These are phyloP conservation scores for Nomia melanderi DNA, from an alignment of 1,140 invertebrate species.

Conservation along the genomic window DNA sequence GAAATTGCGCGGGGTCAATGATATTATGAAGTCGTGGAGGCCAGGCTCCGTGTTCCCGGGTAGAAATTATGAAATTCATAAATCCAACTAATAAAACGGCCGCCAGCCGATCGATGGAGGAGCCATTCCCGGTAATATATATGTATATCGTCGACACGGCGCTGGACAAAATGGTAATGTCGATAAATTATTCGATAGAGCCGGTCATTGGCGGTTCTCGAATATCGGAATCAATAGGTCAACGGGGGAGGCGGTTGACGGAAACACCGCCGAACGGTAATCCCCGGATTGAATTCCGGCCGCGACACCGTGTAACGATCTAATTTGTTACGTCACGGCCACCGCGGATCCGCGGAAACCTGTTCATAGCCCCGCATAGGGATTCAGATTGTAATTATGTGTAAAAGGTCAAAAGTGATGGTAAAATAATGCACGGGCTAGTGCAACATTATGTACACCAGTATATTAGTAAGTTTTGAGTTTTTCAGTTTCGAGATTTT, in stretches of 20 bases:
- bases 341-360: conserved; percentile 18
- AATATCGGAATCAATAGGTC: conserved; percentile 56
- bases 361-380: too few species aligned
- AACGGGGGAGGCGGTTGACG: conserved; percentile 20
- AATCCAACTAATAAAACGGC: conserved; percentile 24
- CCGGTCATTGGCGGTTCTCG: background rate
- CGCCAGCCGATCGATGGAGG: conserved; percentile 21
- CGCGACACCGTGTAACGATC: conserved; percentile 54
- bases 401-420: too few species aligned
- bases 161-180: conserved; percentile 18
- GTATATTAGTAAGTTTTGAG: too few species aligned
- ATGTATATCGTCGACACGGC: conserved; percentile 20
- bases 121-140: conserved; percentile 18
- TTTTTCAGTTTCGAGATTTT: too few species aligned
- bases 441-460: too few species aligned
- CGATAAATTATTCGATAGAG: conserved; percentile 38
- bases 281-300: conserved; percentile 48
- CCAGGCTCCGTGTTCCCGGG: background rate
- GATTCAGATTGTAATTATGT: too few species aligned
- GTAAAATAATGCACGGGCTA: too few species aligned
- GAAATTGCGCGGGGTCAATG: conserved; percentile 21
- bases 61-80: conserved; percentile 34
- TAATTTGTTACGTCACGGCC: conserved; percentile 54
- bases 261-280: conserved; percentile 27
- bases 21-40: conserved; percentile 17